These are phyloP conservation scores for Macaria liturata DNA, from an alignment of 2,888 invertebrate species.

Conservation along the genomic window DNA sequence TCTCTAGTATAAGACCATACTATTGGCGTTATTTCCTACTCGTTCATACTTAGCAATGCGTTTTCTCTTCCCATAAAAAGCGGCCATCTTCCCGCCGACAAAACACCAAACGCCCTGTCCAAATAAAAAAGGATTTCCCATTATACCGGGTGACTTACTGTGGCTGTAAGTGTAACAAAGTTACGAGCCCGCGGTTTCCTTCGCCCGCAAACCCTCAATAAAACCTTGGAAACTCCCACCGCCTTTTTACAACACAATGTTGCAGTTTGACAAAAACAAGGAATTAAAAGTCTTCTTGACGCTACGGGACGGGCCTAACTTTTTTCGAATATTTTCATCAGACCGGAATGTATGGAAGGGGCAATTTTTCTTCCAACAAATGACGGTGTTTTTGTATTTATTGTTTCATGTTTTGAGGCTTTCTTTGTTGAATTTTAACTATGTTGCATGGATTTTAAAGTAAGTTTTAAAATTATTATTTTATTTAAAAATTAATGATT, in stretches of 20 bases:
- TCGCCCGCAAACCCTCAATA: slow-evolving; percentile 53
- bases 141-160: slow-evolving; percentile 63
- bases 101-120: slow-evolving; percentile 50
- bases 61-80: slow-evolving; percentile 9
- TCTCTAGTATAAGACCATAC: too few species aligned
- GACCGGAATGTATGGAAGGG: slow-evolving; percentile 35
- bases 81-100: slow-evolving; percentile 31
- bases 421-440: neutral
- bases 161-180: slow-evolving; percentile 61
- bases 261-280: slow-evolving; percentile 55
- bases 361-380: slow-evolving; percentile 32
- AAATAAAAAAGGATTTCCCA: slow-evolving; percentile 63
- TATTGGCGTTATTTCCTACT: too few species aligned
- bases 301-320: slow-evolving; percentile 36
- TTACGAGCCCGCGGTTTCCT: slow-evolving; percentile 55
- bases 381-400: slow-evolving; percentile 31
- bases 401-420: slow-evolving; percentile 4
- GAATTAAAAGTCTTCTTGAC: slow-evolving; percentile 45
- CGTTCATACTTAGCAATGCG: too few species aligned
- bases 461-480: too few species aligned
- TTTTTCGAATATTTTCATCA: slow-evolving; percentile 36
- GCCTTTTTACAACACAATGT: slow-evolving; percentile 57
- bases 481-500: too few species aligned
- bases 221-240: slow-evolving; percentile 56
- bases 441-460: too few species aligned